phyloP scores from a whole-genome alignment of 2,113 vertebrate genomes.

The Arizona elegans region DNA sequence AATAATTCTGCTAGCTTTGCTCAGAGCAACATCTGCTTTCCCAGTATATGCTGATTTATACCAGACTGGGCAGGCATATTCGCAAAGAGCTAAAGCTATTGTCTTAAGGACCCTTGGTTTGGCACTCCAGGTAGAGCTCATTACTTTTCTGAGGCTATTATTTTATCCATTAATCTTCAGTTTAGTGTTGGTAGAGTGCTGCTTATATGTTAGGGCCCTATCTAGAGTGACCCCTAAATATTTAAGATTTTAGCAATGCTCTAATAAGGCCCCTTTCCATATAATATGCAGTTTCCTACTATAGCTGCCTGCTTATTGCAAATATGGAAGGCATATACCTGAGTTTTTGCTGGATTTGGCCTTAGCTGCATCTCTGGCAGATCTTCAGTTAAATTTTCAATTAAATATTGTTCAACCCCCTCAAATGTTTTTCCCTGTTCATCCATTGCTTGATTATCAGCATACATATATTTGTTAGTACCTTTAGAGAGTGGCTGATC shows the following conservation, averaged over 20 bases:
- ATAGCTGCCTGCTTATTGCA: not conserved
- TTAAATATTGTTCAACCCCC: not conserved
- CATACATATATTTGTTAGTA: not conserved
- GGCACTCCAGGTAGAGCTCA: no score
- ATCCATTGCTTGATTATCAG: not conserved
- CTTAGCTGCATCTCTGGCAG: not conserved
- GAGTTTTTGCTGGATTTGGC: not conserved
- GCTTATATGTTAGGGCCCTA: not conserved
- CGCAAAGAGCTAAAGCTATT: no score
- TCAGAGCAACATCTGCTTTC: no score
- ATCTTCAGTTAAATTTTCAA: not conserved
- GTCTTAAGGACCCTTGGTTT: no score
- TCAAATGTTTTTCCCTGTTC: not conserved
- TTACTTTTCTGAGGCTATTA: no score
- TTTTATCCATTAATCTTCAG: no score
- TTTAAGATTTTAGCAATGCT: not conserved
- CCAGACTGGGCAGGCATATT: no score
- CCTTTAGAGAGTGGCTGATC: not conserved
- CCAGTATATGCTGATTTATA: no score
- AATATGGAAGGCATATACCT: not conserved
- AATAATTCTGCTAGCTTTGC: no score
- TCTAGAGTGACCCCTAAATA: not conserved
- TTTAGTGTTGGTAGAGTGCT: no score
- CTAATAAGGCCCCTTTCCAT: not conserved
- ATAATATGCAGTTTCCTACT: not conserved